These are phyloP conservation scores for Sebastes diaconus DNA, from an alignment of 2,797 vertebrate species.

Conservation along the genomic window DNA sequence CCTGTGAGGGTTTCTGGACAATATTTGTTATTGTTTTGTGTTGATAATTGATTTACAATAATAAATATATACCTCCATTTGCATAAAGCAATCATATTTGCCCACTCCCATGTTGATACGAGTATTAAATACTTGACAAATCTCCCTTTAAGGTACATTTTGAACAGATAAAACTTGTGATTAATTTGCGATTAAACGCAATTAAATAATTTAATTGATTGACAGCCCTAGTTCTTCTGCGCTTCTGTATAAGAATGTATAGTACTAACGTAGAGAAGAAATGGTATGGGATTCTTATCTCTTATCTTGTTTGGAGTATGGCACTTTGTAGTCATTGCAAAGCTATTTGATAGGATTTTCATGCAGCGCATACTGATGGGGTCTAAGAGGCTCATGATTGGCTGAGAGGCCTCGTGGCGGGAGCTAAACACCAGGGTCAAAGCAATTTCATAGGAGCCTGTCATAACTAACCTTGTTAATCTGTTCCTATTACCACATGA, in stretches of 20 bases:
- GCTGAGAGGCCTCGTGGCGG: slow-evolving; percentile 52
- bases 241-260: neutral
- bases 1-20: no score
- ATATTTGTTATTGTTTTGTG: no score
- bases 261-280: neutral
- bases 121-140: no score
- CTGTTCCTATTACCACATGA: slow-evolving; percentile 48
- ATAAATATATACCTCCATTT: no score
- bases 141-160: no score
- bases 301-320: neutral
- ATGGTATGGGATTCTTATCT: neutral
- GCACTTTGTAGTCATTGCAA: slow-evolving; percentile 38
- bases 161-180: no score
- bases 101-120: no score
- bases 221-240: neutral
- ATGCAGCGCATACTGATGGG: slow-evolving; percentile 59
- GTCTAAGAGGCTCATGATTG: slow-evolving; percentile 65
- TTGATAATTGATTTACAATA: no score
- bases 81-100: no score
- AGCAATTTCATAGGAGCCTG: slow-evolving; percentile 62
- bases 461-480: slow-evolving; percentile 74
- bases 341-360: slow-evolving; percentile 60
- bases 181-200: no score
- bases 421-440: slow-evolving; percentile 70
- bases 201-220: no score